Evolutionary conservation across 2,888 invertebrate species (phyloP), one percentile per base, ranked within the genome.

Genomic region (Aspidiotus destructor): DNA sequence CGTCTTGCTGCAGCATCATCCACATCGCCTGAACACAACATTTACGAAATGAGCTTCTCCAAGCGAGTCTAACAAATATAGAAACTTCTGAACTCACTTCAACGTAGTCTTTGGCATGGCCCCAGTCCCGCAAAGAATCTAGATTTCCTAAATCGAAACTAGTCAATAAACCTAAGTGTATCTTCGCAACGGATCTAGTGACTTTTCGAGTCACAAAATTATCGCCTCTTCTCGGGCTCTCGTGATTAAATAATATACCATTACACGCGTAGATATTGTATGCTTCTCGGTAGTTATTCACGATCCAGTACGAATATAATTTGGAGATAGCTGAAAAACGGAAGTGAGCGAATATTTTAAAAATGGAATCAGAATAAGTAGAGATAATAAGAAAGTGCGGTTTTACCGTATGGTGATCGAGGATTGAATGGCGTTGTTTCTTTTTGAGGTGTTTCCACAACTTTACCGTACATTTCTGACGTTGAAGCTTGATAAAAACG

Each of bases 171-270:
- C 94, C 93, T 9, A 96, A 82, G 69, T 85, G 84, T 74, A 99
- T 98, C 81, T 99, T 99, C 9, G 99, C 95, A 28, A 99, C 97
- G 1, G 92, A 93, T 53, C 99, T 83, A 0, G 99, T 98, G 71
- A 99, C 94, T 81, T 99, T 99, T 72, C 99, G 83, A 0, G 99
- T 99, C 8, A 99, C 99, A 80, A 99, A 99, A 76, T 92, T 99
- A 80, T 98, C 98, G 11, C 98, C 96, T 72, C 97, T 81, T 64
- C 96, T 81, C 0, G 97, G 97, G 74, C 92, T 92, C 80, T 97
- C 97, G 76, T 97, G 97, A 80, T 97, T 97, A 78, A 97, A 97
- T 7, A 97, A 81, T 70, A 97, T 89, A 0, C 97, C 97, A 78
- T 97, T 97, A 75, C 94, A 94, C 0, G 95, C 94, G 78, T 88